These are phyloP conservation scores for Menidia menidia DNA, from an alignment of 2,797 vertebrate species.

Conservation along the genomic window DNA sequence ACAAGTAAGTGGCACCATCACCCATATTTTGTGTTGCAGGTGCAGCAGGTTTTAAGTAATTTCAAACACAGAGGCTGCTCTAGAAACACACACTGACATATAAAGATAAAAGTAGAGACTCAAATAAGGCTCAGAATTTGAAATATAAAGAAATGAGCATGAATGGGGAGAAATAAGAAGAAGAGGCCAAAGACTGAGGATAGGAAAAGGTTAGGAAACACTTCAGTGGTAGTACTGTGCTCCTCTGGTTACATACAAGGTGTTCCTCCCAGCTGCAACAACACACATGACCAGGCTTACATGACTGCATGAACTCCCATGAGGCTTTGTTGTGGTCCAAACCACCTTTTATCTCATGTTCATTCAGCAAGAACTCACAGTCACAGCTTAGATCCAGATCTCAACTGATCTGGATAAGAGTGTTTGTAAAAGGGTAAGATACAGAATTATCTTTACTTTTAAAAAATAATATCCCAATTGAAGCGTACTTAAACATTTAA, in stretches of 20 bases:
- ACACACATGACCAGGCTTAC: constrained; percentile 35
- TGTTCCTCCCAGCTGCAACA: constrained; percentile 66
- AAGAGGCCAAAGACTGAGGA: neutral
- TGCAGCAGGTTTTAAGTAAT: neutral
- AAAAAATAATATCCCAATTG: neutral
- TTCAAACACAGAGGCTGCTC: neutral
- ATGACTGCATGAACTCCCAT: constrained; percentile 35
- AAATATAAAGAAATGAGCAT: neutral
- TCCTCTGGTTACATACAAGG: constrained; percentile 48
- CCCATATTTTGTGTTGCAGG: neutral
- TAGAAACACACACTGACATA: constrained; percentile 3
- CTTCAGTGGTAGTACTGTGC: constrained; percentile 40
- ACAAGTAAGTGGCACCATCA: neutral
- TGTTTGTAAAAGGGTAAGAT: neutral
- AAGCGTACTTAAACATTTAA: neutral
- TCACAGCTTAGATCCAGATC: neutral
- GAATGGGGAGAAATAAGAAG: neutral
- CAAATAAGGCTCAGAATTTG: no score
- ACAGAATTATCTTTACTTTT: neutral
- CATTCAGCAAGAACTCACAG: constrained; percentile 3
- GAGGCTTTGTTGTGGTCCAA: constrained; percentile 38
- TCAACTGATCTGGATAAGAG: neutral
- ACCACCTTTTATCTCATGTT: constrained; percentile 30
- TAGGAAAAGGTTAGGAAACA: constrained; percentile 5
- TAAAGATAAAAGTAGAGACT: neutral